phyloP scores from a whole-genome alignment of 2,888 invertebrate species.

The Synergus itoensis region DNA sequence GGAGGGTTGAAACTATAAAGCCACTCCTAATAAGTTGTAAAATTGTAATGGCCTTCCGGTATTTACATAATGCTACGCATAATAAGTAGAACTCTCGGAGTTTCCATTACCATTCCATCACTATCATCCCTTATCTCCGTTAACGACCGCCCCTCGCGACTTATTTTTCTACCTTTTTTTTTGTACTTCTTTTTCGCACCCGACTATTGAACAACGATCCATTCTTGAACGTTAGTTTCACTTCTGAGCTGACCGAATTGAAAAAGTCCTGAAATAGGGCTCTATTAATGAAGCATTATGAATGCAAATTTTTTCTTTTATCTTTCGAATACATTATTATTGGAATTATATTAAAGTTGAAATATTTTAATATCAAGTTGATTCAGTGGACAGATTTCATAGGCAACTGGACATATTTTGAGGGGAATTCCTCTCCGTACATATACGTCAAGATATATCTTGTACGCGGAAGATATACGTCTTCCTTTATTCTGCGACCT shows the following conservation, averaged over 20 bases:
- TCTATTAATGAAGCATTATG: constrained; percentile 8
- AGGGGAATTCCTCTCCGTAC: background rate
- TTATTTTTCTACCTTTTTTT: constrained; percentile 61
- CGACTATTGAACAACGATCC: constrained; percentile 30
- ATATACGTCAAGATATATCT: constrained; percentile 6
- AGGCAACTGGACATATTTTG: background rate
- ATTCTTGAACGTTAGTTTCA: constrained; percentile 10
- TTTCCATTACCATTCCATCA: constrained; percentile 68
- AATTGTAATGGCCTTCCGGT: constrained; percentile 75
- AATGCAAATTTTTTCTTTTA: constrained; percentile 10
- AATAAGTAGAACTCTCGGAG: constrained; percentile 73
- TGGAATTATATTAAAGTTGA: background rate
- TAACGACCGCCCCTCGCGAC: constrained; percentile 65
- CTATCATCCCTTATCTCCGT: constrained; percentile 67
- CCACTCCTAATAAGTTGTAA: constrained; percentile 74
- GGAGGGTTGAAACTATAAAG: constrained; percentile 73
- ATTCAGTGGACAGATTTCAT: background rate
- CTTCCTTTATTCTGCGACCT: constrained; percentile 43
- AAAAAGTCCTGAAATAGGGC: constrained; percentile 15
- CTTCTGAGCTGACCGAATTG: background rate
- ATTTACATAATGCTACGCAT: constrained; percentile 75
- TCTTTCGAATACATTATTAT: background rate
- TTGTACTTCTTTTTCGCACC: constrained; percentile 45
- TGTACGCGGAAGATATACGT: constrained; percentile 15
- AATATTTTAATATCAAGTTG: background rate